Percentiles rank a stretch among this genome's conserved stretches.
Conservation (phyloP, 2,888 invertebrate genomes). For the Hetaerina titia region DNA sequence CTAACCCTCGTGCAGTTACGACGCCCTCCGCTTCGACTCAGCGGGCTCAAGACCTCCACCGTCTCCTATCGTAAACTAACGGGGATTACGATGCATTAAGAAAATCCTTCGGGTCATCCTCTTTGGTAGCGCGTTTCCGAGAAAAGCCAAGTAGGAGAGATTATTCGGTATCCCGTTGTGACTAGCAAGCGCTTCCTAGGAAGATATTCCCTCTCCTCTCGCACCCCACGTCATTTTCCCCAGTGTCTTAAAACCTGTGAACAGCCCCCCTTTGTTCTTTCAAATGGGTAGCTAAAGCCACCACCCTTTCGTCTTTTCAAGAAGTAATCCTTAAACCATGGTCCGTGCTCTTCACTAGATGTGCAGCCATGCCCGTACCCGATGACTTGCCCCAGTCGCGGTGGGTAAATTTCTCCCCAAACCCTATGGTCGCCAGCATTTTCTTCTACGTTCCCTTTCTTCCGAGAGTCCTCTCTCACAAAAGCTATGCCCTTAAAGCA, state of each 20-base stretch:
- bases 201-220: background rate
- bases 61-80: background rate
- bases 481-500: no score
- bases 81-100: background rate
- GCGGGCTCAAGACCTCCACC: background rate
- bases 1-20: no score
- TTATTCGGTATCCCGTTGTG: background rate
- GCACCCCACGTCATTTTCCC: background rate
- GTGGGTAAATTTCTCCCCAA: background rate
- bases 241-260: background rate
- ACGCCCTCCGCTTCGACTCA: background rate
- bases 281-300: background rate
- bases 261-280: background rate
- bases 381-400: background rate
- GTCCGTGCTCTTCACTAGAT: background rate
- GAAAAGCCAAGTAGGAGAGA: background rate
- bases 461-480: background rate
- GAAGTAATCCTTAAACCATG: background rate
- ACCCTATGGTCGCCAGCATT: background rate
- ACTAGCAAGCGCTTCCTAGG: background rate
- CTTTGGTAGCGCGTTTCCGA: background rate
- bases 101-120: background rate
- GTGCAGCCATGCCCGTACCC: background rate
- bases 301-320: background rate
- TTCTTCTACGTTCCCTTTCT: background rate